These are phyloP conservation scores for Caprella mutica DNA, from an alignment of 2,888 invertebrate species.

Conservation along the genomic window DNA sequence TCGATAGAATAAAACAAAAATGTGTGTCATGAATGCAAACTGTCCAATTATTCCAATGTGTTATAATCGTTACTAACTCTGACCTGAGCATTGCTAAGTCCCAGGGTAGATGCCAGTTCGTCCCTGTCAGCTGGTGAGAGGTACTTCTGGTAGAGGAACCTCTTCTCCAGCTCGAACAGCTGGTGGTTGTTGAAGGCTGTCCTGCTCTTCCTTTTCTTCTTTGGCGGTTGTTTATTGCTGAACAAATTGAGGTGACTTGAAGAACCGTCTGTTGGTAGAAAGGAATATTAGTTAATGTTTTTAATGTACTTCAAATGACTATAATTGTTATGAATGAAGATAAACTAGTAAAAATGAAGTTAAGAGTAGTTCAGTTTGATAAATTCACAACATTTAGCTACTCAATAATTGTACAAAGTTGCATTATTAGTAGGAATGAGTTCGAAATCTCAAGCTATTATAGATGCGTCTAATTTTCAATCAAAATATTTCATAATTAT, in stretches of 20 bases:
- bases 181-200: slow-evolving; percentile 98
- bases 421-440: too few species aligned
- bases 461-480: too few species aligned
- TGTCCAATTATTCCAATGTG: too few species aligned
- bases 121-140: slow-evolving; percentile 93
- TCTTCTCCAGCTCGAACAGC: slow-evolving; percentile 91
- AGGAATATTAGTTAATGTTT: not conserved
- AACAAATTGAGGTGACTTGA: slow-evolving; percentile 10
- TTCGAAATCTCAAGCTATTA: too few species aligned
- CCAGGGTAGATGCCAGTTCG: slow-evolving; percentile 88
- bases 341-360: not conserved
- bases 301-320: not conserved
- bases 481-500: too few species aligned
- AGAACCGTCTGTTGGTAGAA: slow-evolving; percentile 5
- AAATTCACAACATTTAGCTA: too few species aligned
- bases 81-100: slow-evolving; percentile 88
- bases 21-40: too few species aligned
- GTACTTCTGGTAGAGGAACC: slow-evolving; percentile 95
- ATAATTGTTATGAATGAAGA: not conserved
- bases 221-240: slow-evolving; percentile 55
- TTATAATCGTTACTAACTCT: too few species aligned
- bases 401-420: too few species aligned
- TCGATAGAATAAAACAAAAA: too few species aligned
- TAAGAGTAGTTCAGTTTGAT: not conserved
- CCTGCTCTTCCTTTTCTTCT: slow-evolving; percentile 91